These are phyloP conservation scores for Brachionus paranguensis DNA, from an alignment of 1,140 invertebrate species.

Conservation along the genomic window DNA sequence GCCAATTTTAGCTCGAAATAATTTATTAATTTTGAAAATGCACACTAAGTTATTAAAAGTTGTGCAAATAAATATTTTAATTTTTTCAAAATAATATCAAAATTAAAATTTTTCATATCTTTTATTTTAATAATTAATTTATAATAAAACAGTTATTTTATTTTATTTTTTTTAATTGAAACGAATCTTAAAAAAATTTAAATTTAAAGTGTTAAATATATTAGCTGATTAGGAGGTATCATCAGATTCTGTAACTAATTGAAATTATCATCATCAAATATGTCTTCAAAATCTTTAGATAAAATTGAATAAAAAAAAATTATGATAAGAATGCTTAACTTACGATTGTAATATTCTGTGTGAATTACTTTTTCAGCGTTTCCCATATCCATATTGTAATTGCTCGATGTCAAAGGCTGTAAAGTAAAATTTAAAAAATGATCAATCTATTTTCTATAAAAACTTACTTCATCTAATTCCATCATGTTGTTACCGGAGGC, in stretches of 20 bases:
- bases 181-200: too few relatives aligned
- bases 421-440: not conserved
- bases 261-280: conserved; percentile 33
- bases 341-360: conserved; percentile 28
- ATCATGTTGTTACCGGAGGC: conserved; percentile 14
- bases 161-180: not conserved
- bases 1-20: not conserved
- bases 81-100: not conserved
- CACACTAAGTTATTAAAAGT: not conserved
- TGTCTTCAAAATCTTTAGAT: conserved; percentile 4
- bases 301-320: not conserved
- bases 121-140: not conserved
- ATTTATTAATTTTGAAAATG: not conserved
- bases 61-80: not conserved
- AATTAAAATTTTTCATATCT: too few relatives aligned
- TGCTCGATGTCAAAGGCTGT: conserved; percentile 1
- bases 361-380: conserved; percentile 2
- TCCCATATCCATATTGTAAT: not conserved
- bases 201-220: too few relatives aligned
- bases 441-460: not conserved
- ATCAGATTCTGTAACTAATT: not conserved
- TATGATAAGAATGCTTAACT: not conserved
- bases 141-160: not conserved
- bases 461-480: conserved; percentile 26
- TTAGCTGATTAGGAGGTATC: too few relatives aligned